Evolutionary conservation across 1,140 invertebrate genomes (phyloP).

Genomic region (Drosophila aff.): DNA sequence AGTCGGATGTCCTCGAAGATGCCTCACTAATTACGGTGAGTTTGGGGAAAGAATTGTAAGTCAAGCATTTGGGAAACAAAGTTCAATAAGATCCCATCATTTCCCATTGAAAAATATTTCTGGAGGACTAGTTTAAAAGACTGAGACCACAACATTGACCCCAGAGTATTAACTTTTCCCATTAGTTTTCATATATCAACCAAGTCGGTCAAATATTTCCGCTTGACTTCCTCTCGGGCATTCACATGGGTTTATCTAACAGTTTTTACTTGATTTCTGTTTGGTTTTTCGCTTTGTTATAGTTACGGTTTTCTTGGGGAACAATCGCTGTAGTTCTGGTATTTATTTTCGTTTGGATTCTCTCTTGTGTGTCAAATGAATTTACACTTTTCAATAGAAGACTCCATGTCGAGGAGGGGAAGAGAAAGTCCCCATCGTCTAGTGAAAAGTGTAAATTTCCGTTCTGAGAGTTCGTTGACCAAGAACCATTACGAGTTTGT

Average conservation of each 20-base stretch:
- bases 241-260: slow-evolving; percentile 56
- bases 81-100: too few relatives aligned
- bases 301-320: background rate
- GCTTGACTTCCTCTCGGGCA: slow-evolving; percentile 24
- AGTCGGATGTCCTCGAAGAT: slow-evolving; percentile 83
- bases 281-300: slow-evolving; percentile 16
- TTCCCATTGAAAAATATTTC: background rate
- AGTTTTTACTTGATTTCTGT: slow-evolving; percentile 22
- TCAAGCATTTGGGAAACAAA: background rate
- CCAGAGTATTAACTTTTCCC: background rate
- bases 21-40: slow-evolving; percentile 84
- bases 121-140: background rate
- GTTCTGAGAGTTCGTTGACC: slow-evolving; percentile 65
- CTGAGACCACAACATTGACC: background rate
- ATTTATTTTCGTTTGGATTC: slow-evolving; percentile 38
- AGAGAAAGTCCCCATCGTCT: slow-evolving; percentile 58
- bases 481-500: slow-evolving; percentile 32
- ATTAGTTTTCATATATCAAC: background rate
- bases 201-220: slow-evolving; percentile 8
- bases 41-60: background rate
- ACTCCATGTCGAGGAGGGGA: background rate
- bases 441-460: slow-evolving; percentile 20
- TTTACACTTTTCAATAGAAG: slow-evolving; percentile 66
- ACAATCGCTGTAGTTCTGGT: slow-evolving; percentile 7
- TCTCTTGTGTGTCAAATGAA: slow-evolving; percentile 75